Evolutionary conservation across 2,113 vertebrate genomes (phyloP), one percentile per base, ranked within the genome.

Genomic region (Neomonachus schauinslandi): DNA sequence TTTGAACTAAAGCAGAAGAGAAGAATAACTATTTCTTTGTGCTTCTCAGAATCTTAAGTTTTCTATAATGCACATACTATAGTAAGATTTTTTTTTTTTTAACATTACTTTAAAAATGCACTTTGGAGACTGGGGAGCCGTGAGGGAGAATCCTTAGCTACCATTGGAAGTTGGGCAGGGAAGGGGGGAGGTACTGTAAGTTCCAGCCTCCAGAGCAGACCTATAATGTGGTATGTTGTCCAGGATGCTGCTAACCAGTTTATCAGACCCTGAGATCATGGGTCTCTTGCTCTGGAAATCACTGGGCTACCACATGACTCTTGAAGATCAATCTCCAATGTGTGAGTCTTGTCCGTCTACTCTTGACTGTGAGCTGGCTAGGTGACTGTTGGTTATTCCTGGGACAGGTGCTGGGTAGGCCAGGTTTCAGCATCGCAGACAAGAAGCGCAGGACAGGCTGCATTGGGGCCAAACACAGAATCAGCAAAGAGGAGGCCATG

Each of bases 401-500:
- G 97, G 84, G 87, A 77, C 98, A 99, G 99, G 99, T 99, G 98
- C 99, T 99, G 99, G 99, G 99, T 98, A 99, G 99, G 98, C 99
- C 99, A 1, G 99, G 99, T 0, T 99, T 99, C 99, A 99, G 99
- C 99, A 99, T 99, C 1, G 99, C 99, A 11, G 99, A 99, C 99
- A 99, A 99, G 98, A 99, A 99, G 94, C 99, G 99, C 98, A 99
- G 99, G 98, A 99, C 98, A 67, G 99, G 99, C 97, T 99, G 99
- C 98, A 99, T 99, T 61, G 99, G 99, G 57, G 99, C 99, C 99
- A 99, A 99, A 98, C 99, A 99, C 99, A 99, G 99, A 95, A 99
- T 99, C 98, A 99, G 99, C 85, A 99, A 99, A 98, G 99, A 99
- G 98, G 99, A 99, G 98, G 99, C 99, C 98, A 99, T 99, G 99